phyloP scores from a whole-genome alignment of 2,113 vertebrate genomes.

The Garra rufa region DNA sequence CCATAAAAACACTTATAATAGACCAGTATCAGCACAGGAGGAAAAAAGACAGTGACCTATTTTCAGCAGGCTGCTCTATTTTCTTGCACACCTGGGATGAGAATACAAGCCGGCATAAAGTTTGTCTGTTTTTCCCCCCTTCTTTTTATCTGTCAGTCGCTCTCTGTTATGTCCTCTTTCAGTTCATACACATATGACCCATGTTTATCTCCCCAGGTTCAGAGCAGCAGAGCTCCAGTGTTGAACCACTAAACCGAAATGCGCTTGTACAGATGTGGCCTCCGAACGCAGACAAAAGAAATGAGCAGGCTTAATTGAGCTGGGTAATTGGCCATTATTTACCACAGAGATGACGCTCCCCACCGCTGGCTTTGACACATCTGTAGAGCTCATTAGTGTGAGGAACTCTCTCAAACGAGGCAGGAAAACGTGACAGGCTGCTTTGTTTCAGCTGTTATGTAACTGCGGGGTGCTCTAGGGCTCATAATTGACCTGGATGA shows the following conservation, averaged over 20 bases:
- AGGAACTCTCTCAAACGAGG: conserved; percentile 44
- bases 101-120: conserved; percentile 23
- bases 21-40: conserved; percentile 5
- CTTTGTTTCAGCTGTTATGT: conserved; percentile 39
- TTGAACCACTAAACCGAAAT: conserved; percentile 27
- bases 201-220: conserved; percentile 15
- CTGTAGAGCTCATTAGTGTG: conserved; percentile 72
- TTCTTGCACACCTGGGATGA: conserved; percentile 42
- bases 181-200: conserved; percentile 22
- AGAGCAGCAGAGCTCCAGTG: conserved; percentile 13
- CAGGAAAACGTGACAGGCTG: conserved; percentile 58
- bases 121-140: not conserved
- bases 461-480: conserved; percentile 16
- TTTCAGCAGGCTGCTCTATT: conserved; percentile 42
- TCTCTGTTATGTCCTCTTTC: conserved; percentile 10
- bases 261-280: conserved; percentile 54
- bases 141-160: conserved; percentile 14
- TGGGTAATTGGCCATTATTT: conserved; percentile 77
- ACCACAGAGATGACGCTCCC: conserved; percentile 63
- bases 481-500: conserved; percentile 35
- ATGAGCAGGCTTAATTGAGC: conserved; percentile 59
- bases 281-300: conserved; percentile 32
- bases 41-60: conserved; percentile 27
- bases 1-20: not conserved
- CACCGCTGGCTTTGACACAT: conserved; percentile 64